phyloP scores from a whole-genome alignment of 2,797 vertebrate genomes.

The Coracias cyanogaster region DNA sequence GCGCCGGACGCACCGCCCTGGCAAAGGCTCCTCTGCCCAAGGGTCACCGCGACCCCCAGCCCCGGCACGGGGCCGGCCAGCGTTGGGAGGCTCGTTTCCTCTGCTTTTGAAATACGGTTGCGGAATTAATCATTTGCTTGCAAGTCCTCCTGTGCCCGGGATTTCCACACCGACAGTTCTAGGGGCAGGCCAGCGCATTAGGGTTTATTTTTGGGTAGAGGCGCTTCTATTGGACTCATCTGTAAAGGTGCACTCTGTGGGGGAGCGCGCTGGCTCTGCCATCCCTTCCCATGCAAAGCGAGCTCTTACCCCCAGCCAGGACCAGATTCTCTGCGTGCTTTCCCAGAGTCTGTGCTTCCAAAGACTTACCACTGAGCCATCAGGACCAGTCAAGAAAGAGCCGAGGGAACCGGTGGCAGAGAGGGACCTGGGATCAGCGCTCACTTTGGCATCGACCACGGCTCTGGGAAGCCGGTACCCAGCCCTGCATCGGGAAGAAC shows the following conservation, averaged over 20 bases:
- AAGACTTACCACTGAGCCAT: background rate
- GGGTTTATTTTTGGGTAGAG: background rate
- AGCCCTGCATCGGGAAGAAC: background rate
- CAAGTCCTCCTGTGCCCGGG: background rate
- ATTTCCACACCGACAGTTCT: background rate
- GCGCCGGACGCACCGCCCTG: background rate
- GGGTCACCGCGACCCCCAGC: background rate
- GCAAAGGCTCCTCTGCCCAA: background rate
- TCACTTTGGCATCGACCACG: background rate
- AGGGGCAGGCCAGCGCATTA: background rate
- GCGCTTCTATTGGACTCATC: background rate
- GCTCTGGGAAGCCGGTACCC: background rate
- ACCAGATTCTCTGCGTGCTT: background rate
- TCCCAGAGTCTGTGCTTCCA: background rate
- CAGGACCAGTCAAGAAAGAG: background rate
- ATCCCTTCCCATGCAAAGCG: background rate
- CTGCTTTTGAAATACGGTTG: background rate
- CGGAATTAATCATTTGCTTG: background rate
- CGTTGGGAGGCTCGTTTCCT: rapidly evolving
- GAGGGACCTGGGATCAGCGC: background rate
- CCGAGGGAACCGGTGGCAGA: background rate
- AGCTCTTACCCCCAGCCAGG: background rate
- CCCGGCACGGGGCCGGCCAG: rapidly evolving
- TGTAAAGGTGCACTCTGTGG: background rate
- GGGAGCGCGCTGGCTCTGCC: background rate